Evolutionary conservation across 2,888 invertebrate genomes (phyloP).

Genomic region (Metellina segmentata): DNA sequence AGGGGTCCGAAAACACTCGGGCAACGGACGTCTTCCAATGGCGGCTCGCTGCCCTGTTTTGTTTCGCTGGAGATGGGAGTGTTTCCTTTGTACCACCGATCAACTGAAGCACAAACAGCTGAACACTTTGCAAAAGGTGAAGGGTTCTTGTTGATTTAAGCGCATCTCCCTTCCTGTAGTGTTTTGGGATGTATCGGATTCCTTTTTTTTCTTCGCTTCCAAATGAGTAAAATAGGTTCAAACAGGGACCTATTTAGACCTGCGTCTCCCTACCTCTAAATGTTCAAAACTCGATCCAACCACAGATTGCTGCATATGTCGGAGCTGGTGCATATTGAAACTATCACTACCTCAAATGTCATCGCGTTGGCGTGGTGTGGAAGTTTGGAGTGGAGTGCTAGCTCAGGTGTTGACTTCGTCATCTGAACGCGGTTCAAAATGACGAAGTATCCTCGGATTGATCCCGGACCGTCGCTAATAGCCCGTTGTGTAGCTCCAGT

Average conservation of each 20-base stretch:
- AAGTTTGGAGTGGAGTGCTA: background rate
- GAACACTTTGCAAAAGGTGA: background rate
- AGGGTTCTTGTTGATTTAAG: background rate
- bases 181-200: background rate
- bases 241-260: background rate
- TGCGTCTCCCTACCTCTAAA: background rate
- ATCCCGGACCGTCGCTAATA: too few relatives aligned
- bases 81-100: background rate
- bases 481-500: too few relatives aligned
- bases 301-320: background rate
- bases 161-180: background rate
- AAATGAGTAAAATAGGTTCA: background rate
- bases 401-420: too few relatives aligned
- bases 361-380: background rate
- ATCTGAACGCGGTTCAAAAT: too few relatives aligned
- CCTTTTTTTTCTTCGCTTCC: background rate
- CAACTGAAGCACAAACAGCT: background rate
- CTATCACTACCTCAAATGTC: background rate
- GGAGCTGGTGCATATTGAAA: too few relatives aligned
- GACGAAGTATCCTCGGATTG: too few relatives aligned
- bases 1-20: slow-evolving; percentile 5
- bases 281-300: background rate
- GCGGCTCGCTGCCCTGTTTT: background rate
- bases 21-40: background rate
- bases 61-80: background rate